phyloP scores from a whole-genome alignment of 2,888 invertebrate species.

The Caenorhabditis sp. region DNA sequence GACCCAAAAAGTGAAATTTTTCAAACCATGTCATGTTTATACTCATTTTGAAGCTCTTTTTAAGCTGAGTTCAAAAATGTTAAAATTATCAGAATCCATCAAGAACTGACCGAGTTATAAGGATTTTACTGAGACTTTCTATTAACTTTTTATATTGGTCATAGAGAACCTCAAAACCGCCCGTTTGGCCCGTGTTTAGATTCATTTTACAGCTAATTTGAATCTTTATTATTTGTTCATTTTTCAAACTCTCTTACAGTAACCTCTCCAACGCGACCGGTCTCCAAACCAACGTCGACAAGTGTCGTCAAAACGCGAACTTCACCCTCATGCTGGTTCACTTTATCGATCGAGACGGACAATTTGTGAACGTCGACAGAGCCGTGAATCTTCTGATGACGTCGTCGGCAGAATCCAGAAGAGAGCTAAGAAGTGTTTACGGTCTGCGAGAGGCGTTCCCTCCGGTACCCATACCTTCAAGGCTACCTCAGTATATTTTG shows the following conservation, averaged over 20 bases:
- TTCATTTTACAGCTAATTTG: too few species aligned
- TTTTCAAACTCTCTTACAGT: too few species aligned
- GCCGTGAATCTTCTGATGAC: conserved; percentile 66
- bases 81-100: background rate
- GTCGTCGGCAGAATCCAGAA: conserved; percentile 51
- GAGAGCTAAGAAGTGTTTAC: conserved; percentile 65
- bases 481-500: conserved; percentile 50
- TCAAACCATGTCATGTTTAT: too few species aligned
- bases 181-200: too few species aligned
- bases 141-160: too few species aligned
- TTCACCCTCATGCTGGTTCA: conserved; percentile 74
- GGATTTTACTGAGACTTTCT: too few species aligned
- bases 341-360: conserved; percentile 65
- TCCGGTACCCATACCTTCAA: conserved; percentile 53
- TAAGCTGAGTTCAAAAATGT: too few species aligned
- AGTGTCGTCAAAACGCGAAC: conserved; percentile 72
- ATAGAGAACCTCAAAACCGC: too few species aligned
- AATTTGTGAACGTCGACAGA: conserved; percentile 69
- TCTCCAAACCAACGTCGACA: conserved; percentile 68
- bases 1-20: too few species aligned
- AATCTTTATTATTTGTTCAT: too few species aligned
- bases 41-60: too few species aligned
- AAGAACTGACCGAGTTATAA: too few species aligned
- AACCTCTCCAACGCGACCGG: conserved; percentile 69
- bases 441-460: conserved; percentile 70